Evolutionary conservation across 92 coral and sea anemone genomes (phyloP).

Genomic region (Metridium senile): DNA sequence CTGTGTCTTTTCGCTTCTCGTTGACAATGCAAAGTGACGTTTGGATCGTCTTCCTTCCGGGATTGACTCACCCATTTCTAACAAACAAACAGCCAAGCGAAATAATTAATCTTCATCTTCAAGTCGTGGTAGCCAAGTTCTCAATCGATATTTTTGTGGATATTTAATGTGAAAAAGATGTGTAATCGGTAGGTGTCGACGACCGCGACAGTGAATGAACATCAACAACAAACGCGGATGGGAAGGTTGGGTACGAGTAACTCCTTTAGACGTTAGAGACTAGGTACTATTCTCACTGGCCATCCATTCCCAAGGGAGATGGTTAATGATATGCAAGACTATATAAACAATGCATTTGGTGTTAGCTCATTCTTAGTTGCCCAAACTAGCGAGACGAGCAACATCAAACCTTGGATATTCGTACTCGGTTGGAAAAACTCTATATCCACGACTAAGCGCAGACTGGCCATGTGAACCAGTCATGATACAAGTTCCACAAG

Average conservation of each 20-base stretch:
- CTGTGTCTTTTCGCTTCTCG: background rate
- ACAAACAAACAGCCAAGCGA: background rate
- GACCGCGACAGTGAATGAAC: slow-evolving; percentile 6
- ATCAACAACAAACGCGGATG: slow-evolving; percentile 13
- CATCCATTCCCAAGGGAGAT: no score
- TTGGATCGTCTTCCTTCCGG: background rate
- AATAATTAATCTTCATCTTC: background rate
- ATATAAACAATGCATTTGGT: no score
- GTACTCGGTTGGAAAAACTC: no score
- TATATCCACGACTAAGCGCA: no score
- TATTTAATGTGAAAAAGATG: background rate
- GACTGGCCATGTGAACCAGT: no score
- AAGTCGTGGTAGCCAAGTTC: background rate
- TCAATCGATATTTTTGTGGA: background rate
- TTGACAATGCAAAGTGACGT: background rate
- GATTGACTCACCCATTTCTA: background rate
- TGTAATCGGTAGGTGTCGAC: no score
- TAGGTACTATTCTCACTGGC: no score
- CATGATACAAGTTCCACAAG: no score
- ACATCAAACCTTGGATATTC: no score
- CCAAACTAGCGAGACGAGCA: no score
- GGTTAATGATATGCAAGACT: no score
- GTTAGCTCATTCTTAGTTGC: no score
- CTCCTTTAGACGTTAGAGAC: background rate
- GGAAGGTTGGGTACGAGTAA: background rate